Evolutionary conservation across 2,113 vertebrate species (phyloP).

Genomic region (Vulpes ferrilata): DNA sequence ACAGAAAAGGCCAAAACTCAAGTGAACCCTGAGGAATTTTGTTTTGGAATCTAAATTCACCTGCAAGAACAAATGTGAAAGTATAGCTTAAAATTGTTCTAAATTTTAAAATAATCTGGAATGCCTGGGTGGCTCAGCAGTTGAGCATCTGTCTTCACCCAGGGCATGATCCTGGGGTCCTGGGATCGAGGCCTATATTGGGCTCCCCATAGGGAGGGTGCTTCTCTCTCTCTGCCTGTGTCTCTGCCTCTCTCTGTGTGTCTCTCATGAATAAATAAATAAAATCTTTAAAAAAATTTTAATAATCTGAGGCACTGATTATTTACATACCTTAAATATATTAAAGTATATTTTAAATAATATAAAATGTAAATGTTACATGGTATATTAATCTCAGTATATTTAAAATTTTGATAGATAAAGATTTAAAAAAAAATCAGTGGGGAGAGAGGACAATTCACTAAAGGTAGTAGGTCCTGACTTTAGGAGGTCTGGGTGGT

Average conservation of each 20-base stretch:
- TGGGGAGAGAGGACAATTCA: neutral
- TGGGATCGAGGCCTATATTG: too few relatives aligned
- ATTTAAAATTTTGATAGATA: neutral
- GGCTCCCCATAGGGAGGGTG: too few relatives aligned
- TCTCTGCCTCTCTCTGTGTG: too few relatives aligned
- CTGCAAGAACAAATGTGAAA: neutral
- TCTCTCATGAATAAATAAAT: too few relatives aligned
- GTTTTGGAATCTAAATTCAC: slow-evolving; percentile 29
- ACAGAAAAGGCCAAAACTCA: neutral
- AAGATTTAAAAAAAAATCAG: neutral
- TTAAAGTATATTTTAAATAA: neutral
- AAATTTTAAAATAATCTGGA: neutral
- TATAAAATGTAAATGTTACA: neutral
- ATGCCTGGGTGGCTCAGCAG: too few relatives aligned
- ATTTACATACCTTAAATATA: neutral
- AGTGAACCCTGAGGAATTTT: neutral
- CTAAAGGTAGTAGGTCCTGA: neutral
- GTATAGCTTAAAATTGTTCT: neutral
- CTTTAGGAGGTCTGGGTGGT: neutral
- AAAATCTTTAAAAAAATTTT: too few relatives aligned
- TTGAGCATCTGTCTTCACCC: too few relatives aligned
- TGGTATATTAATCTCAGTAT: neutral
- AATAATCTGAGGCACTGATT: neutral
- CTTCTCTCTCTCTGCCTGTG: too few relatives aligned
- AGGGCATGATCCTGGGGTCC: too few relatives aligned